A percentile compares a stretch with the other conserved stretches of the same genome.
phyloP scores from a whole-genome alignment of 2,113 vertebrate species.

The Sporophila hypoxantha region DNA sequence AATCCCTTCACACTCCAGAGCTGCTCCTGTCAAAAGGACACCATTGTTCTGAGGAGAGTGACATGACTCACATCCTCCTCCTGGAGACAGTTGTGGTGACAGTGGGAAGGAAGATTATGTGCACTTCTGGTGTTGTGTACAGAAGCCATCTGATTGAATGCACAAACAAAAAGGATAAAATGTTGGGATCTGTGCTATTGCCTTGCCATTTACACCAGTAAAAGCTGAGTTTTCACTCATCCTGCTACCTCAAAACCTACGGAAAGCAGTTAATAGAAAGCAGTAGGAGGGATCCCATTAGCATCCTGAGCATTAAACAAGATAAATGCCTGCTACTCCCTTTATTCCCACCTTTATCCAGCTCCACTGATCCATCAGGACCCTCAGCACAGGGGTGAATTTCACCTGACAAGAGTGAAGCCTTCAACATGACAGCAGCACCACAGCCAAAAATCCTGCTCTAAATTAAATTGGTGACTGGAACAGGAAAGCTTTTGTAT shows the following conservation, averaged over 20 bases:
- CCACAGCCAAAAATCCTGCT: background rate
- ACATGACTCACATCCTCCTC: background rate
- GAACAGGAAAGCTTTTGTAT: constrained; percentile 37
- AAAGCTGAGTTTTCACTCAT: background rate
- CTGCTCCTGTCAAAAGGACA: background rate
- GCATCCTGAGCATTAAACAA: background rate
- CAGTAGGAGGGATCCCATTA: background rate
- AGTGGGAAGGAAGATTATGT: background rate
- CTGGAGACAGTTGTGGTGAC: background rate
- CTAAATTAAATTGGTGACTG: constrained; percentile 6
- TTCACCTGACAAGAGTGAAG: background rate
- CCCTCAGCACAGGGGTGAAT: background rate
- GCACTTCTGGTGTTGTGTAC: background rate
- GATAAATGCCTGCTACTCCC: background rate
- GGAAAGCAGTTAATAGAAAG: background rate
- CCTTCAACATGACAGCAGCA: background rate
- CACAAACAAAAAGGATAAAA: background rate
- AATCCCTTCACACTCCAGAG: background rate
- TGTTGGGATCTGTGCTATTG: background rate
- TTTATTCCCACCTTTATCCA: background rate
- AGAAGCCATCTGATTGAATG: background rate
- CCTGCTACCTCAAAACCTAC: background rate
- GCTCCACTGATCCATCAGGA: background rate
- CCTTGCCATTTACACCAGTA: background rate
- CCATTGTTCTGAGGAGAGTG: background rate